A percentile compares a stretch with the other conserved stretches of the same genome.
Conservation (phyloP, 2,888 invertebrate genomes). For the Aethes cnicana region DNA sequence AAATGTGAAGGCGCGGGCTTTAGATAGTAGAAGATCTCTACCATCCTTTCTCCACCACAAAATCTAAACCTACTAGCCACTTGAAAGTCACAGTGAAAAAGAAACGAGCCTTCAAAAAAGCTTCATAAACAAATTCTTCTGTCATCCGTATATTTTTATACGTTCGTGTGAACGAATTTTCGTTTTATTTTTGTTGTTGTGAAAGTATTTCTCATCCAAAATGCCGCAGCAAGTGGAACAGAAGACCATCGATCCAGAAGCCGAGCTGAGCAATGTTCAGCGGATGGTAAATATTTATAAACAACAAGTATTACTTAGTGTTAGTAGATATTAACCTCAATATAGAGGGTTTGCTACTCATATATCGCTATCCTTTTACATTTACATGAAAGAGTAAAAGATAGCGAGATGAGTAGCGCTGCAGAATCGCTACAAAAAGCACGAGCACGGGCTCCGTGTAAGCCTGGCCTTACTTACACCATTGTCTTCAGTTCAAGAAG, state of each 20-base stretch:
- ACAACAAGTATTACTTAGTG: background rate
- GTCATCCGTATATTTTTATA: constrained; percentile 9
- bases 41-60: no score
- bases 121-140: constrained; percentile 6
- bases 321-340: background rate
- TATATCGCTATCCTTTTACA: no score
- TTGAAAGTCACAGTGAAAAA: constrained; percentile 3
- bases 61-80: no score
- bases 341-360: no score
- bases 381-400: no score
- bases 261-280: constrained; percentile 72
- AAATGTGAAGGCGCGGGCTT: no score
- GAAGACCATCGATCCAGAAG: constrained; percentile 68
- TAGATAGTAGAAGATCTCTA: no score
- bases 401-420: no score
- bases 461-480: background rate
- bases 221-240: constrained; percentile 68
- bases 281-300: constrained; percentile 56
- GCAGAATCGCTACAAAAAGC: no score
- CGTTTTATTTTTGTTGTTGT: constrained; percentile 33
- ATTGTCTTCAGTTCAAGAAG: constrained; percentile 60
- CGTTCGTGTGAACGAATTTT: constrained; percentile 20
- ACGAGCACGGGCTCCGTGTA: no score
- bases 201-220: constrained; percentile 34
- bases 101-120: constrained; percentile 6